Percentiles rank a stretch among this genome's conserved stretches.
phyloP scores from a whole-genome alignment of 2,888 invertebrate species.

The Linnaemya tessellans region DNA sequence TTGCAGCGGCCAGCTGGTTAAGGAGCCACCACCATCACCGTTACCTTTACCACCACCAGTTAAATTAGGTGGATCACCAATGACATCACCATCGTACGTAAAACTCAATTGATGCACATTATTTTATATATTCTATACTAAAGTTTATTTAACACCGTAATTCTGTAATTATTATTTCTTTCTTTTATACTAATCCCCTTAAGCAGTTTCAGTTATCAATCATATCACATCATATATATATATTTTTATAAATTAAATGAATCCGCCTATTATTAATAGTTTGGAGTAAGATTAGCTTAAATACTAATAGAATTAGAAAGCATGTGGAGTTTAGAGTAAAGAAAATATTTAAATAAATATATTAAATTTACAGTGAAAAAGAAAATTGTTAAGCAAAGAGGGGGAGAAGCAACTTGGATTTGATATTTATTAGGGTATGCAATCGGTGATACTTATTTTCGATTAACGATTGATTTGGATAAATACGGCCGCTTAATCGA shows the following conservation, averaged over 20 bases:
- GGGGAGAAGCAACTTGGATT: too few relatives aligned
- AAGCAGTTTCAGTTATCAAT: not conserved
- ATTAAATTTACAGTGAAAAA: slow-evolving; percentile 4
- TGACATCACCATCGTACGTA: slow-evolving; percentile 88
- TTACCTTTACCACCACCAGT: slow-evolving; percentile 91
- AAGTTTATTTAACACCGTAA: not conserved
- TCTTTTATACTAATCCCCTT: not conserved
- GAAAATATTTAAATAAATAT: not conserved
- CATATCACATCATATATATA: not conserved
- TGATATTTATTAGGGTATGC: too few relatives aligned
- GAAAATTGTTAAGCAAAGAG: not conserved
- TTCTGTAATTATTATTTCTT: not conserved
- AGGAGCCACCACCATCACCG: slow-evolving; percentile 91
- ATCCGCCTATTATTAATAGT: not conserved
- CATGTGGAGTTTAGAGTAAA: not conserved
- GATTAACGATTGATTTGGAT: too few relatives aligned
- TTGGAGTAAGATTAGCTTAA: not conserved
- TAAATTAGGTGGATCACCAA: slow-evolving; percentile 89
- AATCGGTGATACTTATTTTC: too few relatives aligned
- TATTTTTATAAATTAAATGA: not conserved
- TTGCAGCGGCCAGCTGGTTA: slow-evolving; percentile 91
- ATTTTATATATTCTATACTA: not conserved
- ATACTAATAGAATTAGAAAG: not conserved
- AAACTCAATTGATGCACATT: slow-evolving; percentile 37
- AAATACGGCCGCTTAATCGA: too few relatives aligned